Conservation (phyloP, 2,113 vertebrate genomes). For the Dasyprocta punctata region DNA sequence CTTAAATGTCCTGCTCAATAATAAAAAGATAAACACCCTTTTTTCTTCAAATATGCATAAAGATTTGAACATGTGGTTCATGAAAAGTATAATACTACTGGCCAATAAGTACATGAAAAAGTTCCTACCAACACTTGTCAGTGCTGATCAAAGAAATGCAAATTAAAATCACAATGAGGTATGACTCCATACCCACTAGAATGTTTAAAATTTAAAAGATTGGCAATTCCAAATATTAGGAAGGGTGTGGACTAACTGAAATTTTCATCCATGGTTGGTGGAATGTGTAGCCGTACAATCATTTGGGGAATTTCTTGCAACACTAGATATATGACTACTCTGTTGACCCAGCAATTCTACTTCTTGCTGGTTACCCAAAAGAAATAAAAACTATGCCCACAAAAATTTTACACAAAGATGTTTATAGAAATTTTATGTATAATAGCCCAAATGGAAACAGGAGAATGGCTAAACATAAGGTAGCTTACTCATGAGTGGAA, state of each 20-base stretch:
- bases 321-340: background rate
- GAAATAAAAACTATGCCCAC: background rate
- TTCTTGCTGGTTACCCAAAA: background rate
- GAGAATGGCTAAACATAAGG: background rate
- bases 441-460: background rate
- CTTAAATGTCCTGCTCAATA: background rate
- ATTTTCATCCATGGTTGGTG: background rate
- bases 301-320: background rate
- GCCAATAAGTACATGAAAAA: background rate
- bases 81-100: background rate
- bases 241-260: background rate
- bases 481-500: background rate
- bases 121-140: background rate
- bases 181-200: background rate
- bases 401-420: slow-evolving; percentile 1
- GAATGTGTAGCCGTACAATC: background rate
- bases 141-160: background rate
- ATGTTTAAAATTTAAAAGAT: slow-evolving; percentile 18
- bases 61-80: background rate
- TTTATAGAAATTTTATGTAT: background rate
- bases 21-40: background rate
- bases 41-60: background rate
- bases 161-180: background rate
- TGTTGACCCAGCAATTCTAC: background rate
- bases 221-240: background rate